Evolutionary conservation across 2,113 vertebrate genomes (phyloP).

Genomic region (Callipepla californica): DNA sequence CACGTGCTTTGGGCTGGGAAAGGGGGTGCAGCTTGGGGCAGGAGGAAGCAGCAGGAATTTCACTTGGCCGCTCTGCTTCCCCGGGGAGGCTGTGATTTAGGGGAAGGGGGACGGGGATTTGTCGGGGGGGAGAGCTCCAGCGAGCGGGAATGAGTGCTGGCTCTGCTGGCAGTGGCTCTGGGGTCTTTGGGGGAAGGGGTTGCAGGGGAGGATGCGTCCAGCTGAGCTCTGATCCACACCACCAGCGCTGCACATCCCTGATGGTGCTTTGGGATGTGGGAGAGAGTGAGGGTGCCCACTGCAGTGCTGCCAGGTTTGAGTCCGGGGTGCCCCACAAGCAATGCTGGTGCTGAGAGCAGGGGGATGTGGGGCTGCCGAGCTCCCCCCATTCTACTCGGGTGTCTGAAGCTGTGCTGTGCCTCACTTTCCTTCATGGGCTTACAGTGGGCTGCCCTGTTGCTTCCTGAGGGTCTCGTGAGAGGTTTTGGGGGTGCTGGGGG

Average conservation of each 20-base stretch:
- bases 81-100: not conserved
- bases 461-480: rapidly evolving
- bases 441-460: not conserved
- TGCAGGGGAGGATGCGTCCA: not conserved
- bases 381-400: not conserved
- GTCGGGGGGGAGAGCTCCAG: not conserved
- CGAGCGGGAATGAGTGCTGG: not conserved
- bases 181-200: not conserved
- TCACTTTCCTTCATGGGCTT: not conserved
- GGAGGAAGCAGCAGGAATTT: slow-evolving; percentile 25
- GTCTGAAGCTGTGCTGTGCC: not conserved
- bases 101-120: not conserved
- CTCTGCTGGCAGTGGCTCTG: rapidly evolving
- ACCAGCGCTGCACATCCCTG: not conserved
- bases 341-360: not conserved
- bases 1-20: not conserved
- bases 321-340: not conserved
- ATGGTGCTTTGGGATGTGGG: not conserved
- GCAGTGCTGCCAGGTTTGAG: not conserved
- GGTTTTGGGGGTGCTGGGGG: not conserved
- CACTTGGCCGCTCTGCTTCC: not conserved
- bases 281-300: not conserved
- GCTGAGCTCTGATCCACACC: not conserved
- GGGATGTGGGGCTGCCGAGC: not conserved
- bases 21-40: not conserved